phyloP scores from a whole-genome alignment of 1,140 invertebrate genomes.

The Pseudomyrmex flavicornis region DNA sequence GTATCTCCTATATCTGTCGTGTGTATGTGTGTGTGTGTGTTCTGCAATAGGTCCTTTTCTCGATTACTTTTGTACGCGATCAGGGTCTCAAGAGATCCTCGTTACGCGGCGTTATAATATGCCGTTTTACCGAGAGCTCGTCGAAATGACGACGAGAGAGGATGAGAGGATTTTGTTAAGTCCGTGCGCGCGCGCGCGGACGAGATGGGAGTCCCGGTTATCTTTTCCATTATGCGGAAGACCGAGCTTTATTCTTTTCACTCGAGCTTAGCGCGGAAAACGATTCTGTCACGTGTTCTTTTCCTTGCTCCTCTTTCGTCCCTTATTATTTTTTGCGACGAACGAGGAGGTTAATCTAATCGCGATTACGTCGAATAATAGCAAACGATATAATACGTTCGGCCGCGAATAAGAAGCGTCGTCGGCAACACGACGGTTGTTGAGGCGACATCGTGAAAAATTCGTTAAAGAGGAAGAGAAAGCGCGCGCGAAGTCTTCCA shows the following conservation, averaged over 20 bases:
- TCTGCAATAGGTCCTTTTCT: conserved; percentile 20
- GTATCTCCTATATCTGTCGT: conserved; percentile 5
- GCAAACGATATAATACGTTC: conserved; percentile 2
- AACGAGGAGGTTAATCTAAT: conserved; percentile 64
- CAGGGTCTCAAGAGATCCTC: conserved; percentile 50
- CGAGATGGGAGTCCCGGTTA: conserved; percentile 72
- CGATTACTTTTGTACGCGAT: conserved; percentile 56
- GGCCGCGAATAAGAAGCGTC: background rate
- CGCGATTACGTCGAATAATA: conserved; percentile 52
- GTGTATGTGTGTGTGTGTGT: background rate
- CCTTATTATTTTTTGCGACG: background rate
- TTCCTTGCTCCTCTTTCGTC: conserved; percentile 9
- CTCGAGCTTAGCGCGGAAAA: conserved; percentile 61
- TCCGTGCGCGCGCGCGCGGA: conserved; percentile 38
- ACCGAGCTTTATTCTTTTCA: conserved; percentile 72
- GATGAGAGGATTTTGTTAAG: conserved; percentile 79
- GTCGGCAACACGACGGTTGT: too few relatives aligned
- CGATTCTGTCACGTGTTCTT: conserved; percentile 55
- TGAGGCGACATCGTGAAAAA: background rate
- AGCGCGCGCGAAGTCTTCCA: background rate
- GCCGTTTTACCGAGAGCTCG: conserved; percentile 65
- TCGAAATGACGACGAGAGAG: conserved; percentile 62
- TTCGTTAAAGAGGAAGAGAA: conserved; percentile 17
- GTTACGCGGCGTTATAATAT: conserved; percentile 61
- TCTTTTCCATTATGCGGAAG: conserved; percentile 70